Base-by-base conservation (phyloP, 2,797 vertebrate species). In the Xenopus petersii region DNA sequence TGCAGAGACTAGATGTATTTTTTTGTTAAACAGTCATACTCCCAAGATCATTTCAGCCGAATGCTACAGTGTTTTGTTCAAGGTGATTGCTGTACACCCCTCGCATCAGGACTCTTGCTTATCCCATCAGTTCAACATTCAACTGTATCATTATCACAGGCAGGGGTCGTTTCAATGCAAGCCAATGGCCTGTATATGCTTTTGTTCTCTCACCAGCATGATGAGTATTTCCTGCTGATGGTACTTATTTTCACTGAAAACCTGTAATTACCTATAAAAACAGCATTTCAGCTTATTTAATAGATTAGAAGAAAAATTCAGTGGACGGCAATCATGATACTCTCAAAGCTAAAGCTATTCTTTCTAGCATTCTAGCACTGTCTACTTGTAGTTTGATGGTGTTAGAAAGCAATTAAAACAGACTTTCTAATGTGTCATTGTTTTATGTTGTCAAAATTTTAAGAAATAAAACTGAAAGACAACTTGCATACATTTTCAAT, bases 261-360 rank as follows among this genome's bases (percentile, higher is more conserved):
- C 88, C 85, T 75, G 61, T 79, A 90, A 92, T 92, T 90, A 90
- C 86, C 80, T 85, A 81, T 68, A 62, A 80, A 30, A 81, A 80
- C 71, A 0, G 75, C 81, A 86, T 81, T 90, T 87, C 75, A 86
- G 59, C 48, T 83, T 83, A 77, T 84, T 89, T 85, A 82, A 80
- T 76, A 81, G 82, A 88, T 85, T 84, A 89, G 84, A 87, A 81
- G 76, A 65, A n/a, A 81, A 79, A 79, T 51, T 61, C 62, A 80
- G 81, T 71, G 26, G 69, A 47, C 75, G 6, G 67, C 65, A 79
- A 82, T 80, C 82, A 63, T 80, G 83, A 75, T 69, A 80, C 64
- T 74, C 49, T 42, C 36, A 42, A 42, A 6, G 36, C 36, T 42
- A 6, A 42, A 42, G 36, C 36, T 5, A 42, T 42, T 42, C 6